phyloP scores from a whole-genome alignment of 2,888 invertebrate genomes.

The Liodrosophila aerea region DNA sequence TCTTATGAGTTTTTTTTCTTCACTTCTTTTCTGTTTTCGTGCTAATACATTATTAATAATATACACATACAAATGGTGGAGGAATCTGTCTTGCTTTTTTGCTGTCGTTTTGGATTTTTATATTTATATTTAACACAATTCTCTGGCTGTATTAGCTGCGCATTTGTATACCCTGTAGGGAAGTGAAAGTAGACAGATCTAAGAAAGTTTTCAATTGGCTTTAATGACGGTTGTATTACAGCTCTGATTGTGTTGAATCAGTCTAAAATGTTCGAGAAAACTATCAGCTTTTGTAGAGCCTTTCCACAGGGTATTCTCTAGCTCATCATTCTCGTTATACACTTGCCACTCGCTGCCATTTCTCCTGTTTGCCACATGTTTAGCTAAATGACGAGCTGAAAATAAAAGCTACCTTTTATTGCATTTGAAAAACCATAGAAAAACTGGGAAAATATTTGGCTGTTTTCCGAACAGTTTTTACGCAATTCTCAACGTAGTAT shows the following conservation, averaged over 20 bases:
- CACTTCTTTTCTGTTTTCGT: conserved; percentile 47
- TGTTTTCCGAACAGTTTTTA: conserved; percentile 28
- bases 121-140: conserved; percentile 23
- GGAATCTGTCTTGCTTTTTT: conserved; percentile 39
- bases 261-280: no score
- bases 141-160: conserved; percentile 35
- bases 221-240: neutral
- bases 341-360: conserved; percentile 2
- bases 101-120: conserved; percentile 10
- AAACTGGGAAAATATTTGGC: conserved; percentile 33
- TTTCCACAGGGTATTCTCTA: neutral
- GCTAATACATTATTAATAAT: conserved; percentile 73
- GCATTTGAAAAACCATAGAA: conserved; percentile 27
- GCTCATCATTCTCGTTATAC: neutral
- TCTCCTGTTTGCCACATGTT: conserved; percentile 48
- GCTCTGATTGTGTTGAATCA: no score
- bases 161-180: conserved; percentile 25
- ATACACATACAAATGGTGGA: conserved; percentile 40
- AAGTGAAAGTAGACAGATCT: neutral
- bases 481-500: conserved; percentile 29
- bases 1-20: conserved; percentile 1
- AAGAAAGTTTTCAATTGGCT: no score
- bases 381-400: conserved; percentile 45
- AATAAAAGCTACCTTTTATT: conserved; percentile 43
- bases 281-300: neutral